Evolutionary conservation across 2,888 invertebrate genomes (phyloP), one percentile per base, ranked within the genome.

Genomic region (Eubasilissa splendida): DNA sequence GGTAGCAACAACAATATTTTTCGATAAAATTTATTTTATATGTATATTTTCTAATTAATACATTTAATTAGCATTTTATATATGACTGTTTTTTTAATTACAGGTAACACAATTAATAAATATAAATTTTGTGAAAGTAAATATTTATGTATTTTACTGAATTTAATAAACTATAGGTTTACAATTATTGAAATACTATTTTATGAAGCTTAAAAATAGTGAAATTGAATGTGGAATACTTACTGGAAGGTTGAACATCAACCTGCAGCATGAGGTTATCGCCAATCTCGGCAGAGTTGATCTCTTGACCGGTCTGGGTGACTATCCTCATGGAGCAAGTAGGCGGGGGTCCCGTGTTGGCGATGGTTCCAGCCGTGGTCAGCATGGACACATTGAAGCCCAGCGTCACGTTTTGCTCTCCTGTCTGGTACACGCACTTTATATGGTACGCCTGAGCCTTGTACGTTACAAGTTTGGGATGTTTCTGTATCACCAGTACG

Each of bases 361-460:
- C 97, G 83, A 98, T 97, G 0, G 97, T 98, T 77, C 97, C 97
- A 0, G 97, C 97, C 0, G 97, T 97, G 0, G 97, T 97, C 84
- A 97, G 88, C 97, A 97, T 97, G 10, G 97, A 97, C 9, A 97
- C 97, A 87, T 98, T 98, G 88, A 97, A 97, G 63, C 97, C 97
- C 58, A 97, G 90, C 0, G 96, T 97, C 0, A 98, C 96, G 85
- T 96, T 97, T 88, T 96, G 96, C 87, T 97, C 97, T 82, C 97
- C 97, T 0, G 97, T 97, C 88, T 97, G 96, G 87, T 98, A 98
- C 79, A 97, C 95, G 87, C 98, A 98, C 87, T 96, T 96, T 84
- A 99, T 97, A 88, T 98, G 97, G 90, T 98, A 99, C 1, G 98
- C 98, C 88, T 97, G 97, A 5, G 98, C 97, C 86, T 96, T 96